These are phyloP conservation scores for Cettia cetti DNA, from an alignment of 2,113 vertebrate species.

Conservation along the genomic window DNA sequence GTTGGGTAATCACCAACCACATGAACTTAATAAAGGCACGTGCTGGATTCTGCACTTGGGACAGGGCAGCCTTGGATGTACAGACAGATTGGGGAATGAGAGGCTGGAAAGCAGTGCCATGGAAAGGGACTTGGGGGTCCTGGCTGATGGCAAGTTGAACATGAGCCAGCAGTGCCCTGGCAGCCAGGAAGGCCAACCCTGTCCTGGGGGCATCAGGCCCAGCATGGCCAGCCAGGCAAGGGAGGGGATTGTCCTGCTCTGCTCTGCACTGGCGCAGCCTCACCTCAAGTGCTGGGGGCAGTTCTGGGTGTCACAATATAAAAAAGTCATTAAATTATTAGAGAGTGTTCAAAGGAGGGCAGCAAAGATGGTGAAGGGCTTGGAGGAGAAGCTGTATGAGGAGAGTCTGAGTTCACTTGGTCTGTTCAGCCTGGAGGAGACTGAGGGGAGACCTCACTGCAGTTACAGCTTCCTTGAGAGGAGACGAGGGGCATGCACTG, in stretches of 20 bases:
- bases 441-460: neutral
- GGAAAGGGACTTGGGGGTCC: neutral
- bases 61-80: neutral
- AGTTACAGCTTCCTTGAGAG: accelerated
- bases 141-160: accelerated
- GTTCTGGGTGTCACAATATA: accelerated
- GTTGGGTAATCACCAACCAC: neutral
- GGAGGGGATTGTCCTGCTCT: neutral
- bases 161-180: neutral
- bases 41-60: neutral
- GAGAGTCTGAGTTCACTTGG: neutral
- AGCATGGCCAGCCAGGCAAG: accelerated
- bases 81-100: accelerated
- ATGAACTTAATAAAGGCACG: neutral
- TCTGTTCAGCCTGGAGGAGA: neutral
- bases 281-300: neutral
- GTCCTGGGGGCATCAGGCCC: neutral
- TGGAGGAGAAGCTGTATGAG: accelerated
- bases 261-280: accelerated
- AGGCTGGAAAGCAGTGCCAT: neutral
- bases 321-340: accelerated
- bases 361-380: neutral
- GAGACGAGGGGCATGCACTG: neutral
- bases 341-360: neutral
- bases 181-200: neutral